Conservation (phyloP, 2,888 invertebrate genomes). For the Lepas anatifera region DNA sequence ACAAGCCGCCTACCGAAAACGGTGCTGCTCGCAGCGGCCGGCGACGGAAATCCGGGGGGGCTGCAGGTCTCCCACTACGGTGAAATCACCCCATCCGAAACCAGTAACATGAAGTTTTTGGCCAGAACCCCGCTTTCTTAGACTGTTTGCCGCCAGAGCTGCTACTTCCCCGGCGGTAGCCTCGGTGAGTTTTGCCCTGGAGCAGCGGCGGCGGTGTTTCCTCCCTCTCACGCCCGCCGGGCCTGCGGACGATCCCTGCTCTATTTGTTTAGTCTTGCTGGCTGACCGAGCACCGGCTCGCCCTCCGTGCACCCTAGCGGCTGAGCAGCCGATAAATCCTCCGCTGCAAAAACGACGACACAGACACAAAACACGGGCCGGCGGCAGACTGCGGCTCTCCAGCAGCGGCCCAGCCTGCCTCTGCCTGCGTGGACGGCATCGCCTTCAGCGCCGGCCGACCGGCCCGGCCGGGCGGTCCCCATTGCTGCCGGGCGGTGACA, state of each 20-base stretch:
- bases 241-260: background rate
- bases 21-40: too few relatives aligned
- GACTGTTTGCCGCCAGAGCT: too few relatives aligned
- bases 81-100: too few relatives aligned
- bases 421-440: background rate
- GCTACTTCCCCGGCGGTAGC: too few relatives aligned
- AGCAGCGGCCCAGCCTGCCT: background rate
- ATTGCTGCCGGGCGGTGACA: background rate
- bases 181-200: too few relatives aligned
- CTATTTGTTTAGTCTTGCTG: slow-evolving; percentile 9
- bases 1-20: too few relatives aligned
- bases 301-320: background rate
- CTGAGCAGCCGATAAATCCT: background rate
- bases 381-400: background rate
- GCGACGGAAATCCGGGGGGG: too few relatives aligned
- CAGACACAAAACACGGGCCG: background rate
- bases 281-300: background rate
- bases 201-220: too few relatives aligned
- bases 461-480: background rate
- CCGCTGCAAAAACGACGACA: background rate
- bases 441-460: background rate
- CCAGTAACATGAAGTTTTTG: too few relatives aligned
- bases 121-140: too few relatives aligned
- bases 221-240: background rate
- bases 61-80: too few relatives aligned